Evolutionary conservation across 1,140 invertebrate genomes (phyloP), one percentile per base, ranked within the genome.

Genomic region (Lucilia cuprina): DNA sequence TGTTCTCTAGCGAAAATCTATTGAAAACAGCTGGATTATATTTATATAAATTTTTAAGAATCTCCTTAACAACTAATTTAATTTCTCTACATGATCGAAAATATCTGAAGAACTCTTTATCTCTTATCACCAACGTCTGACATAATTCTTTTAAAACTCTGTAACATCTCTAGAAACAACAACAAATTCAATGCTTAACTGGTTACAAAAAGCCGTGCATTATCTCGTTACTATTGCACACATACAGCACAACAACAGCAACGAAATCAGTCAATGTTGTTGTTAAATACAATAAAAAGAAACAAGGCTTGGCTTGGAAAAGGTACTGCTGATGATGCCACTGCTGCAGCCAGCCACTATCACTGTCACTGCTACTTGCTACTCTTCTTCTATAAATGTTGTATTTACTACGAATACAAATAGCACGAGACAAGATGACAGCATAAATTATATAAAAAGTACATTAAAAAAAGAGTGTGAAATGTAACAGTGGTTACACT

Each of bases 361-460:
- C 25, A 30, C 50, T 14, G 5, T 19, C 19, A 21, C 17, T 70
- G 65, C 65, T 9, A 21, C 65, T 70, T 70, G 19, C 17, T 70
- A 9, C 17, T 70, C 65, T 70, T 70, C 19, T 21, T 70, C 19
- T 70, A 9, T 70, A 13, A 21, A 21, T 70, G 65, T 21, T 70
- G 65, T 8, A 70, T n/a, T 21, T 21, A 70, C 65, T 21, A 70
- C 65, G 65, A 70, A 70, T 70, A 70, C 65, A 70, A 70, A 70
- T 70, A 70, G 65, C 65, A 70, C 65, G 65, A 70, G 65, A 21
- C n/a, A 70, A 70, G 65, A 70, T 70, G 65, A 70, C 65, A 70
- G 65, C 19, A 70, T 70, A 70, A 70, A 70, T 70, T 70, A 19
- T 19, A 70, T 21, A 70, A 60, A 60, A 60, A 60, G 50, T 70